Base-by-base conservation (phyloP, 2,888 invertebrate species). In the Epiblema foenella region DNA sequence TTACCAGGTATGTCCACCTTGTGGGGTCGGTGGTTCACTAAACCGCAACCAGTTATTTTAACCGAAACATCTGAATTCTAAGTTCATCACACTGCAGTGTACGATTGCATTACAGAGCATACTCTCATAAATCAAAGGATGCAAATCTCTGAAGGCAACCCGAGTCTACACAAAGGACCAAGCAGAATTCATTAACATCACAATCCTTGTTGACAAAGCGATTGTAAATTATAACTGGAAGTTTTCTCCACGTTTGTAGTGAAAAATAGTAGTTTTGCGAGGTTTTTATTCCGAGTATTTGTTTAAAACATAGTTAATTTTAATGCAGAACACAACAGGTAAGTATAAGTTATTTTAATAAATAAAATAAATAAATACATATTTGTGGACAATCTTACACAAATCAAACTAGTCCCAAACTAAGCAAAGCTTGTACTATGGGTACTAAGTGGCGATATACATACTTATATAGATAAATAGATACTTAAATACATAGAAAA, bases 111-210 rank as follows among this genome's bases (percentile, higher is more conserved):
- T 11, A 29, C 29, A 49, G 29, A 46, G 52, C 52, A 51, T 17
- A 33, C 29, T n/a, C 39, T 18, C 54, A 69, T 69, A 62, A 69
- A 69, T 69, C 68, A 69, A 33, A 63, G 46, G 46, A 69, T 69
- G 68, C 56, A 69, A 69, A 69, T 67, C 33, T 37, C 20, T 68
- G 54, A 62, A 49, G 63, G 56, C 62, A 18, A 63, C 24, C 60
- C 60, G 52, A 54, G 10, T 24, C 46, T 17, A 20, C 56, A 69
- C 68, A 69, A 69, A 62, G 62, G 68, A 42, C 17, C 54, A 18
- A 18, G 46, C 54, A 73, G 75, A 75, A 75, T 76, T 58, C 69
- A 77, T 77, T 77, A 75, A 74, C 77, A 77, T 77, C 73, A 75
- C 77, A 76, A 77, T 76, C 75, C 75, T 75, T 75, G 20, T 54